These are phyloP conservation scores for Ascidia mentula DNA, from an alignment of 23 tunicate genomes.

Conservation along the genomic window DNA sequence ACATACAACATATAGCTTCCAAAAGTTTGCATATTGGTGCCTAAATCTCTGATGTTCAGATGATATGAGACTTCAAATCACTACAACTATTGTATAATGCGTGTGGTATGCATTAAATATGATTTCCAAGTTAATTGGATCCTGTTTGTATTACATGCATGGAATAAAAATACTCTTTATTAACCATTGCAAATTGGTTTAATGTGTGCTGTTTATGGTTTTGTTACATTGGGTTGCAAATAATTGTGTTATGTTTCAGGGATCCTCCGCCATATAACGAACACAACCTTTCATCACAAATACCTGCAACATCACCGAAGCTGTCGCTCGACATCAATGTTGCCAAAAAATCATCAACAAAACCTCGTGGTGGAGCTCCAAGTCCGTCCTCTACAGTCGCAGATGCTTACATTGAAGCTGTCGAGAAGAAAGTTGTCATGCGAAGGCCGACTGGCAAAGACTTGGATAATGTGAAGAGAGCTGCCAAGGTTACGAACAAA, in stretches of 20 bases:
- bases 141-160: too few relatives aligned
- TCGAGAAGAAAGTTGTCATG: conserved; percentile 25
- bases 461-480: conserved; percentile 60
- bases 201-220: too few relatives aligned
- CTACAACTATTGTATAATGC: too few relatives aligned
- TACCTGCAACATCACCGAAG: neutral
- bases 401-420: conserved; percentile 55
- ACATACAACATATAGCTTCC: too few relatives aligned
- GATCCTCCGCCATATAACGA: conserved; percentile 74
- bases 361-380: conserved; percentile 61
- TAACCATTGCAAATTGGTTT: too few relatives aligned
- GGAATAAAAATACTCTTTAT: too few relatives aligned
- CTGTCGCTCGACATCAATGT: conserved; percentile 4
- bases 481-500: conserved; percentile 79
- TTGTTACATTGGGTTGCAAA: too few relatives aligned
- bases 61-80: too few relatives aligned
- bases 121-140: too few relatives aligned
- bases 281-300: neutral
- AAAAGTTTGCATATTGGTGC: too few relatives aligned
- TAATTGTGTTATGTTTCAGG: conserved; percentile 23
- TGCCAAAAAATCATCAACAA: conserved; percentile 47
- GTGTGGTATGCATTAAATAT: too few relatives aligned
- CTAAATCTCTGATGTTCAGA: too few relatives aligned
- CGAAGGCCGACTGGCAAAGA: conserved; percentile 41
- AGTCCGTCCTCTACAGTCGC: conserved; percentile 48